Conservation (phyloP, 1,140 invertebrate species). For the Habropoda laboriosa region DNA sequence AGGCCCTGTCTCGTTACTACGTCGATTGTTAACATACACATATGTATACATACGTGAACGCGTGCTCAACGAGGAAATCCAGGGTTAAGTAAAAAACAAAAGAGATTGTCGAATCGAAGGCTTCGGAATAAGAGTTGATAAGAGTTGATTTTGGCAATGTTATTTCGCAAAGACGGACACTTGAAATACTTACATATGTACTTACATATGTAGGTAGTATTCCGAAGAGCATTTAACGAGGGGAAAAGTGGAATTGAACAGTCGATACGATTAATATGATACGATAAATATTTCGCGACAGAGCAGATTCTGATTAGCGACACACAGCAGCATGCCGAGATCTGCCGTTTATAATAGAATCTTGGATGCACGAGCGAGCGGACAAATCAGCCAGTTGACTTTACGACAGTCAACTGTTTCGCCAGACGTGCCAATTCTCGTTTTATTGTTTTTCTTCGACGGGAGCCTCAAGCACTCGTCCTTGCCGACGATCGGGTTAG, state of each 20-base stretch:
- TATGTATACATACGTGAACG: not conserved
- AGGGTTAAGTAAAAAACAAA: too few relatives aligned
- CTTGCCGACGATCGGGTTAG: conserved; percentile 63
- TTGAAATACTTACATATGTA: too few relatives aligned
- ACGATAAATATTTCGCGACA: not conserved
- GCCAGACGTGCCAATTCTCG: conserved; percentile 67
- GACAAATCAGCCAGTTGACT: conserved; percentile 62
- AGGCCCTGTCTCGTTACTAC: too few relatives aligned
- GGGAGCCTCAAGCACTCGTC: conserved; percentile 48
- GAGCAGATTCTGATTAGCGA: too few relatives aligned
- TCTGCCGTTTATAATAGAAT: conserved; percentile 39
- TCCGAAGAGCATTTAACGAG: too few relatives aligned
- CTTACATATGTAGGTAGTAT: too few relatives aligned
- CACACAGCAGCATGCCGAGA: conserved; percentile 42
- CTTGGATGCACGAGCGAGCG: conserved; percentile 49
- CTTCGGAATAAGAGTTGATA: not conserved
- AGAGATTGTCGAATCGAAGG: not conserved
- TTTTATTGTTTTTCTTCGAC: conserved; percentile 67
- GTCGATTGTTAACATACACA: not conserved
- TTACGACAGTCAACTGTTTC: conserved; percentile 65
- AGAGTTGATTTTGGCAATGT: not conserved
- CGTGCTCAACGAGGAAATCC: not conserved
- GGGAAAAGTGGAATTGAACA: not conserved
- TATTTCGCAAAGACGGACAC: too few relatives aligned
- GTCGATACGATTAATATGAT: not conserved